Percentiles rank a stretch among this genome's conserved stretches.
phyloP scores from a whole-genome alignment of 2,113 vertebrate species.

The Gambusia holbrooki region DNA sequence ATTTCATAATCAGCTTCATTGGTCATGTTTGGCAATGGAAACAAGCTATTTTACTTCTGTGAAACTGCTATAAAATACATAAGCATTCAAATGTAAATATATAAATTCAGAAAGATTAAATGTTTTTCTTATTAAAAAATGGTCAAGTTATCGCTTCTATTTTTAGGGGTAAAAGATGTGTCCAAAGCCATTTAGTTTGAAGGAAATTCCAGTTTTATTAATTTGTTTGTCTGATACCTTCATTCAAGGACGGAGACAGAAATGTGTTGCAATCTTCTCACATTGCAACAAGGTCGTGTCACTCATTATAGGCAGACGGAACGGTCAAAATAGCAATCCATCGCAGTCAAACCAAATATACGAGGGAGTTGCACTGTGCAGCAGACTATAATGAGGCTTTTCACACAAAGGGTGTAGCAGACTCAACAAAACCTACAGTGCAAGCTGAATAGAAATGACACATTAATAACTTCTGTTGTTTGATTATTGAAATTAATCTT shows the following conservation, averaged over 20 bases:
- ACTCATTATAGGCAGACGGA: slow-evolving; percentile 48
- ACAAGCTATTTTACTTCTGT: not conserved
- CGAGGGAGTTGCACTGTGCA: slow-evolving; percentile 19
- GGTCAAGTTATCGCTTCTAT: slow-evolving; percentile 18
- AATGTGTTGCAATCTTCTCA: slow-evolving; percentile 53
- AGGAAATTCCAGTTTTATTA: slow-evolving; percentile 48
- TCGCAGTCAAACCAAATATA: slow-evolving; percentile 51
- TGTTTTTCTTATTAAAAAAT: not conserved
- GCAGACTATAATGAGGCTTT: slow-evolving; percentile 39
- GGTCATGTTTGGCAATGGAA: not conserved
- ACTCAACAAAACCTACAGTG: not conserved
- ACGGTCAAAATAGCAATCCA: slow-evolving; percentile 57
- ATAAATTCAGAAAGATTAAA: not conserved
- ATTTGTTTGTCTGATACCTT: slow-evolving; percentile 21
- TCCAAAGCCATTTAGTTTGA: slow-evolving; percentile 38
- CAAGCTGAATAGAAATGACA: slow-evolving; percentile 57
- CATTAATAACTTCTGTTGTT: slow-evolving; percentile 23
- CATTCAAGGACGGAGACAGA: not conserved
- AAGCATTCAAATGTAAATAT: not conserved
- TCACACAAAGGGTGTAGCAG: slow-evolving; percentile 27
- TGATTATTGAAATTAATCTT: slow-evolving; percentile 31
- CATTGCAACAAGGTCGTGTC: slow-evolving; percentile 61
- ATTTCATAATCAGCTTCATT: not conserved
- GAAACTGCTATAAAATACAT: not conserved
- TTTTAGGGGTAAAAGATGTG: slow-evolving; percentile 48